A percentile compares a stretch with the other conserved stretches of the same genome.
phyloP scores from a whole-genome alignment of 2,113 vertebrate genomes.

The Syrmaticus mikado region DNA sequence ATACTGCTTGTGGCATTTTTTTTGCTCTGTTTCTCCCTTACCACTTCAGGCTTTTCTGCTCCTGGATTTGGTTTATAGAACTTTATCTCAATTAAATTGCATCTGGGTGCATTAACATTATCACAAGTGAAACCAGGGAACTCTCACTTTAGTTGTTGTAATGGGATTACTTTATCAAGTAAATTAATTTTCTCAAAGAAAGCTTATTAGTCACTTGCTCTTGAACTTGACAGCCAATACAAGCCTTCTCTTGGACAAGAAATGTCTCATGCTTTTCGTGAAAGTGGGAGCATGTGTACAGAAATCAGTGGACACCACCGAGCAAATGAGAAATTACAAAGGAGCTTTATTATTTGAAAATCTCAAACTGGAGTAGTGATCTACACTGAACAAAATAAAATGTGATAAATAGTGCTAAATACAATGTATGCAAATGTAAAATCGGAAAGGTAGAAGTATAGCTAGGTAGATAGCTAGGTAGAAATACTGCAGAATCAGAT shows the following conservation, averaged over 20 bases:
- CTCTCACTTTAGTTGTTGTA: neutral
- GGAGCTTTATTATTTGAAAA: neutral
- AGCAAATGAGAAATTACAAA: neutral
- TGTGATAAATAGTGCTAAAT: neutral
- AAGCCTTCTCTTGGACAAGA: neutral
- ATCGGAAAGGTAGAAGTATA: neutral
- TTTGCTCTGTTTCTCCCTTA: neutral
- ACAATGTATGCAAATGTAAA: neutral
- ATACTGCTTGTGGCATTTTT: neutral
- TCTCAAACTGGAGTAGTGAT: neutral
- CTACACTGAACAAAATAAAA: neutral
- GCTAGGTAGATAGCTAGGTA: neutral
- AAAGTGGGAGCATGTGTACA: accelerated
- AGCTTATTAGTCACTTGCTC: neutral
- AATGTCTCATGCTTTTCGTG: neutral
- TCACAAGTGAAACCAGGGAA: neutral
- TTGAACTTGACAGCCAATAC: neutral
- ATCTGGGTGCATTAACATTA: neutral
- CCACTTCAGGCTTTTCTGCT: neutral
- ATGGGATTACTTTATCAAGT: neutral
- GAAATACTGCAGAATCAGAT: neutral
- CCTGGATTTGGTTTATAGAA: neutral
- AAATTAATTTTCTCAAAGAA: neutral
- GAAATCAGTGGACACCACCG: neutral
- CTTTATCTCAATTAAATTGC: neutral